These are phyloP conservation scores for Platycheirus albimanus DNA, from an alignment of 2,888 invertebrate species.

Conservation along the genomic window DNA sequence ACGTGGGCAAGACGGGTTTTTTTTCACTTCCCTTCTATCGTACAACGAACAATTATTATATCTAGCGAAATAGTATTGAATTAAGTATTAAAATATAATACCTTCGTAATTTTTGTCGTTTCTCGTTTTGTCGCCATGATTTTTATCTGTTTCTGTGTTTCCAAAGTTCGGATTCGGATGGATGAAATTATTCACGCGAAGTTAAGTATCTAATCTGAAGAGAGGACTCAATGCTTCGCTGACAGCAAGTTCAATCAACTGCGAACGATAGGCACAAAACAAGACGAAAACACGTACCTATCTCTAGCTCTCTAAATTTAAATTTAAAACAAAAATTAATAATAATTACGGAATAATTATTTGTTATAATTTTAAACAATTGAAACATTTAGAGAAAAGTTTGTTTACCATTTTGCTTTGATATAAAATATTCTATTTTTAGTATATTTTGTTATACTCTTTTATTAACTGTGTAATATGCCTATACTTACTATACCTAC, in stretches of 20 bases:
- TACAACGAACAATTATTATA: too few relatives aligned
- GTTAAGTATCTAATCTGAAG: conserved; percentile 66
- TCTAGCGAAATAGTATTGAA: conserved; percentile 13
- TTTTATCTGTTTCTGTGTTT: conserved; percentile 32
- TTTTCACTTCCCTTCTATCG: too few relatives aligned
- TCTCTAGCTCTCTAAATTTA: too few relatives aligned
- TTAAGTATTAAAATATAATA: conserved; percentile 47
- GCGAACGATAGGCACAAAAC: conserved; percentile 38
- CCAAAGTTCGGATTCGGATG: conserved; percentile 20
- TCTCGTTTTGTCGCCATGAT: neutral
- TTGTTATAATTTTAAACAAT: too few relatives aligned
- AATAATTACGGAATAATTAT: too few relatives aligned
- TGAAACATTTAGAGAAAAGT: too few relatives aligned
- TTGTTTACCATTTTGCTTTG: conserved; percentile 65
- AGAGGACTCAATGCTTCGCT: conserved; percentile 54
- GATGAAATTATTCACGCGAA: conserved; percentile 61
- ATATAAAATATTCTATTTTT: conserved; percentile 32
- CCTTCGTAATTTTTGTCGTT: conserved; percentile 4
- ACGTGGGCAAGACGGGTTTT: conserved; percentile 70
- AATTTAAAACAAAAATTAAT: too few relatives aligned
- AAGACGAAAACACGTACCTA: conserved; percentile 9
- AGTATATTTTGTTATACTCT: conserved; percentile 2
- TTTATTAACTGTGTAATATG: neutral
- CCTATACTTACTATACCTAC: neutral
- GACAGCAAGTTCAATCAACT: conserved; percentile 65